Base-by-base conservation (phyloP, 2,888 invertebrate species). In the Xylota sylvarum region DNA sequence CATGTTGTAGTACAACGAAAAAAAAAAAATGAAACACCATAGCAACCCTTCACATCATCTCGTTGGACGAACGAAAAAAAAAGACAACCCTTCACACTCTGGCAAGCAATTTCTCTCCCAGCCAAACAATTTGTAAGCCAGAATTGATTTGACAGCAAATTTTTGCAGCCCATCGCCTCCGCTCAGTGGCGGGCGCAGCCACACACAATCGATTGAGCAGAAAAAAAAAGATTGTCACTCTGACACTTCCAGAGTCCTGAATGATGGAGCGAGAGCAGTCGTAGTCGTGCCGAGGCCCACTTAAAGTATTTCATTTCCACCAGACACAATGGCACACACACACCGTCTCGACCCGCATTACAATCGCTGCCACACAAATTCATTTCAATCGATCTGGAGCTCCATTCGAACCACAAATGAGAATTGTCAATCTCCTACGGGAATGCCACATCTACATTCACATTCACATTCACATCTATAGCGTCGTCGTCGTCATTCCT, bases 101-200 rank as follows among this genome's bases (percentile, higher is more conserved):
- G 46, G 52, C 55, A 56, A 70, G 48, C 81, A 76, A 76, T 76
- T 81, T 55, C 23, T 55, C 23, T 67, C 52, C 32, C 46, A 73
- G 58, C 55, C 67, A 64, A 67, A 56, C 80, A 80, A 74, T 69
- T 64, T 73, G 73, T 74, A 69, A 69, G 62, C 74, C 62, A 46
- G 74, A 74, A 84, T 69, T 80, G 80, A 80, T 80, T 69, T 79
- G 84, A 84, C 84, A 84, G 80, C 80, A 56, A 80, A 46, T 84
- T 84, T 69, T 74, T 80, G 64, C 69, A 62, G 62, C n/a, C 73
- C 79, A 79, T 73, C 67, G 84, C 46, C 55, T 64, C 55, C 30
- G 40, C 10, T 43, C 32, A 58, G 52, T 40, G 30, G 30, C n/a
- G 5, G 40, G 40, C 17, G 10, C 60, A 52, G 62, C 50, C 65